These are phyloP conservation scores for Phoebastria nigripes DNA, from an alignment of 2,797 vertebrate species.

Conservation along the genomic window DNA sequence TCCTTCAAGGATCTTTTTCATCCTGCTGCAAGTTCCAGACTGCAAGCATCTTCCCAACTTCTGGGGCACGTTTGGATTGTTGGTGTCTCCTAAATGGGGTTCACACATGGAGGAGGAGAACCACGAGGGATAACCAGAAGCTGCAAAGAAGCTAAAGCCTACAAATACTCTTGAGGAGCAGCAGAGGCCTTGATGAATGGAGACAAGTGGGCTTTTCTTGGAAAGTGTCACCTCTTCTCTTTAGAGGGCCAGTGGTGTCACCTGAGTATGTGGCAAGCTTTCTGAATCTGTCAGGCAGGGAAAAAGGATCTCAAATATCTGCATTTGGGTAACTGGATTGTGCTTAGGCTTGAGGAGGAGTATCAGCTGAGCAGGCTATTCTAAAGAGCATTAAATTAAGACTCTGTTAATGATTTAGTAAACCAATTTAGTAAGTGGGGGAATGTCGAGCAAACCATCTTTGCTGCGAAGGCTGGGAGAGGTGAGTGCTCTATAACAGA, in stretches of 20 bases:
- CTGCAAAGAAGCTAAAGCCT: neutral
- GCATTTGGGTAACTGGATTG: neutral
- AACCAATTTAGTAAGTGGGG: neutral
- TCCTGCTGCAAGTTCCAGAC: neutral
- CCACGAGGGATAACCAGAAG: neutral
- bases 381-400: neutral
- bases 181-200: neutral
- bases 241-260: neutral
- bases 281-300: neutral
- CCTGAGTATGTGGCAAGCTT: neutral
- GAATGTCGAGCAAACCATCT: neutral
- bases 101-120: neutral
- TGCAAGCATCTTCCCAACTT: neutral
- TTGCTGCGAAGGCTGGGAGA: neutral
- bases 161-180: neutral
- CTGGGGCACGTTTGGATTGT: rapidly evolving
- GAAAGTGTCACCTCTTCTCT: neutral
- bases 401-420: neutral
- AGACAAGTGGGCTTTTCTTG: neutral
- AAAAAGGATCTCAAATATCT: neutral
- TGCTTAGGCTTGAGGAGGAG: neutral
- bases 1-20: neutral
- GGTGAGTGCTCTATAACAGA: neutral
- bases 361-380: neutral
- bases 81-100: neutral